Conservation (phyloP, 1,140 invertebrate species). For the Calycopis cecrops region DNA sequence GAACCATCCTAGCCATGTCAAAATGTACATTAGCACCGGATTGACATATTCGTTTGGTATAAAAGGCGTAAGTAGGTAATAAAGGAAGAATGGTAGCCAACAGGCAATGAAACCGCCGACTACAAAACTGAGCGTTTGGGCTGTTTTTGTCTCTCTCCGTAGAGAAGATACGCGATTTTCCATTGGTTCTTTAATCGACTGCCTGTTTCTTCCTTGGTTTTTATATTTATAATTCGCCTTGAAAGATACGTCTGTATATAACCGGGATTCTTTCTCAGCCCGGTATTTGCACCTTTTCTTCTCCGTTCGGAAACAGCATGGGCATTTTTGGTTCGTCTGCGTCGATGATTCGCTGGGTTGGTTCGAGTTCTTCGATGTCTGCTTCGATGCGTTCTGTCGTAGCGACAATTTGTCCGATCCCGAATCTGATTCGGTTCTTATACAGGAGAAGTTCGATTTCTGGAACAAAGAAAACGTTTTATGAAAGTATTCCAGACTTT, state of each 20-base stretch:
- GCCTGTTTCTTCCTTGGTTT: constrained; percentile 43
- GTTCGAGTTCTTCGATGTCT: constrained; percentile 48
- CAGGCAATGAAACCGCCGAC: constrained; percentile 94
- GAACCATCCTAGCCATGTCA: constrained; percentile 95
- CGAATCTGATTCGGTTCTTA: constrained; percentile 65
- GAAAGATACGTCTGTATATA: constrained; percentile 61
- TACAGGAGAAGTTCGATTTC: constrained; percentile 61
- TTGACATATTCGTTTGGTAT: constrained; percentile 74
- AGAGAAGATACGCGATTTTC: constrained; percentile 78
- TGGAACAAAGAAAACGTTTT: constrained; percentile 46
- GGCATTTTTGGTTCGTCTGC: constrained; percentile 52
- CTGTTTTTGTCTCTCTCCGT: constrained; percentile 88
- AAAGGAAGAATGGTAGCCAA: constrained; percentile 81
- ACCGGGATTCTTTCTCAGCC: constrained; percentile 53
- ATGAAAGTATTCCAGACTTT: background rate
- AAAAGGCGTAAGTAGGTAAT: constrained; percentile 89
- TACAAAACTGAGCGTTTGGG: constrained; percentile 92
- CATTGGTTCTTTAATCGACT: constrained; percentile 60
- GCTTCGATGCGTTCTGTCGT: constrained; percentile 55
- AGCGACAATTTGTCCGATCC: constrained; percentile 61
- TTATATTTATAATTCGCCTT: constrained; percentile 51
- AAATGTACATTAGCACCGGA: constrained; percentile 82
- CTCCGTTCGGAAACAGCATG: constrained; percentile 58
- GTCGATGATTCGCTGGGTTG: constrained; percentile 51
- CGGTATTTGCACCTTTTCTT: constrained; percentile 41